Conservation (phyloP, 2,113 vertebrate genomes). For the Sakesphorus luctuosus region DNA sequence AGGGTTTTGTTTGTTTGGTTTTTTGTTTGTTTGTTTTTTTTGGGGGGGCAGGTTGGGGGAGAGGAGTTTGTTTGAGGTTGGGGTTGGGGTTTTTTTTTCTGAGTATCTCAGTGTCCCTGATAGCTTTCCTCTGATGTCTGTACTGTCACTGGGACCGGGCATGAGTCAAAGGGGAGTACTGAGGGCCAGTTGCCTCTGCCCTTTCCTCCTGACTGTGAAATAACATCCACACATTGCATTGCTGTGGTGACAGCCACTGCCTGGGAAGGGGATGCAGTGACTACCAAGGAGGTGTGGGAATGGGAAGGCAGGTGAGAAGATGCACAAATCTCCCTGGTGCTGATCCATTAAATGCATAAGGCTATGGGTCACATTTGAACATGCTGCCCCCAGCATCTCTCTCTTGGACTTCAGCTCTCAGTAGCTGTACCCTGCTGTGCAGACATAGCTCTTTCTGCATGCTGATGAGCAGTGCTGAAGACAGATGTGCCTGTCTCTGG, state of each 20-base stretch:
- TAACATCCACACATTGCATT: rapidly evolving
- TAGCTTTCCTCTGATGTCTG: neutral
- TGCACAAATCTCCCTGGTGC: neutral
- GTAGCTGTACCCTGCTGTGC: neutral
- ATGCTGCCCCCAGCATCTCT: neutral
- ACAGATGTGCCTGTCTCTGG: neutral
- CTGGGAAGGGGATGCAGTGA: neutral
- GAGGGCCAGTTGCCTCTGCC: rapidly evolving
- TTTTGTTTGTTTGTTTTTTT: too few species aligned
- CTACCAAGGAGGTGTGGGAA: neutral
- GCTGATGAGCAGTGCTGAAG: neutral
- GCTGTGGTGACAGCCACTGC: neutral
- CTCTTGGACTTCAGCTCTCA: neutral
- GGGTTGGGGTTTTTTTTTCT: neutral
- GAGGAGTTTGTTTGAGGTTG: too few species aligned
- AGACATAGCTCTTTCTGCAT: neutral
- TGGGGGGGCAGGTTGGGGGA: too few species aligned
- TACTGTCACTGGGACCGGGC: neutral
- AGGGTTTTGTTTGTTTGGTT: too few species aligned
- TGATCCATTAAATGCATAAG: neutral
- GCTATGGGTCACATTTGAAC: neutral
- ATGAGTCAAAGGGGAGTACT: neutral
- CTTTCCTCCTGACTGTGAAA: neutral
- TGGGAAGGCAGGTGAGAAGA: neutral
- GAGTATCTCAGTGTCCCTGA: neutral